Evolutionary conservation across 2,888 invertebrate genomes (phyloP).

Genomic region (Limulus polyphemus): DNA sequence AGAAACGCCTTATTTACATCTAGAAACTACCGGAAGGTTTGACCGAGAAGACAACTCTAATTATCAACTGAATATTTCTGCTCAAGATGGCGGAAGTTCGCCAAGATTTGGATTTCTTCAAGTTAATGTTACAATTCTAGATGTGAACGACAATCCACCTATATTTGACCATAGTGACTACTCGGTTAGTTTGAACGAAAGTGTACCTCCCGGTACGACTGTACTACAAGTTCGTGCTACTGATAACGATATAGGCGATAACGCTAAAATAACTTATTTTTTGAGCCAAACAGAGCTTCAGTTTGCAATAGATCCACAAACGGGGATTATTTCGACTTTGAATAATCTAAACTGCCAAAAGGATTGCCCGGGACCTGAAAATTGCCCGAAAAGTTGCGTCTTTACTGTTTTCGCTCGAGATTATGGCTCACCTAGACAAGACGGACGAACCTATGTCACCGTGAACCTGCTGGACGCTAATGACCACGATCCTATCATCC

Average conservation of each 20-base stretch:
- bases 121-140: slow-evolving; percentile 77
- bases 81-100: slow-evolving; percentile 70
- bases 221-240: slow-evolving; percentile 78
- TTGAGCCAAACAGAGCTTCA: slow-evolving; percentile 70
- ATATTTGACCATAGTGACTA: slow-evolving; percentile 92
- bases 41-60: slow-evolving; percentile 78
- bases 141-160: slow-evolving; percentile 89
- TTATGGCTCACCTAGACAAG: slow-evolving; percentile 78
- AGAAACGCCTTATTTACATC: slow-evolving; percentile 75
- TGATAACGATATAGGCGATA: slow-evolving; percentile 84
- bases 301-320: slow-evolving; percentile 82
- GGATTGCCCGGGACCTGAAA: slow-evolving; percentile 35
- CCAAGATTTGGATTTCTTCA: slow-evolving; percentile 58
- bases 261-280: slow-evolving; percentile 81
- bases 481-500: slow-evolving; percentile 83
- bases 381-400: slow-evolving; percentile 82
- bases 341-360: slow-evolving; percentile 39
- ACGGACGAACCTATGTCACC: slow-evolving; percentile 83
- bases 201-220: slow-evolving; percentile 74
- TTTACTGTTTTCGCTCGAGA: slow-evolving; percentile 87
- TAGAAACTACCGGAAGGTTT: slow-evolving; percentile 79
- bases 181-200: slow-evolving; percentile 81
- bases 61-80: slow-evolving; percentile 77
- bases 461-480: slow-evolving; percentile 84
- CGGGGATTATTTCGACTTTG: slow-evolving; percentile 73